Evolutionary conservation across 2,113 vertebrate species (phyloP).

Genomic region (Phocoena sinus): DNA sequence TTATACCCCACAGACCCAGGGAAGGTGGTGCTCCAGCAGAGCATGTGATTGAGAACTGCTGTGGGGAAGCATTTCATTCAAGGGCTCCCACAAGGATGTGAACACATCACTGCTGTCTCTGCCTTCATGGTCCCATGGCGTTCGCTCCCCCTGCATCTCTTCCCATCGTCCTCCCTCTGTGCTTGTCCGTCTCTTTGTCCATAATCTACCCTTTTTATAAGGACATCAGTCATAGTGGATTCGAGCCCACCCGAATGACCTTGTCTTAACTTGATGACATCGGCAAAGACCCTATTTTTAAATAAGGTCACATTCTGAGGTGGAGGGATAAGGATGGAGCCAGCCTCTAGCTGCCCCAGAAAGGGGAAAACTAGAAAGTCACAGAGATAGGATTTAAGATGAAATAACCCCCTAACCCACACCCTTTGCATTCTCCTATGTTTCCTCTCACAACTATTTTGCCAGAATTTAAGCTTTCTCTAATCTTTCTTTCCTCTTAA

Average conservation of each 20-base stretch:
- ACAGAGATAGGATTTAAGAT: neutral
- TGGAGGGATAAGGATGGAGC: neutral
- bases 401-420: neutral
- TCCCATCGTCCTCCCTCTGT: rapidly evolving
- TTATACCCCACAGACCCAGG: neutral
- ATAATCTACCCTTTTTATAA: neutral
- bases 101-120: neutral
- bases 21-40: neutral
- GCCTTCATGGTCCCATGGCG: rapidly evolving
- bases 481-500: neutral
- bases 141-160: neutral
- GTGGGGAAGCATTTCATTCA: neutral
- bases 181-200: neutral
- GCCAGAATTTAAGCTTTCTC: neutral
- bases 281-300: neutral
- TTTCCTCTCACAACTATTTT: neutral
- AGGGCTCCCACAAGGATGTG: neutral
- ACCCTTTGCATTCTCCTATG: neutral
- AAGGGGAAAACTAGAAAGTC: neutral
- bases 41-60: neutral
- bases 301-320: neutral
- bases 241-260: neutral
- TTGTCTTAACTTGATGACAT: neutral
- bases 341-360: neutral
- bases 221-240: neutral